Evolutionary conservation across 2,113 vertebrate species (phyloP).

Genomic region (Saimiri boliviensis): DNA sequence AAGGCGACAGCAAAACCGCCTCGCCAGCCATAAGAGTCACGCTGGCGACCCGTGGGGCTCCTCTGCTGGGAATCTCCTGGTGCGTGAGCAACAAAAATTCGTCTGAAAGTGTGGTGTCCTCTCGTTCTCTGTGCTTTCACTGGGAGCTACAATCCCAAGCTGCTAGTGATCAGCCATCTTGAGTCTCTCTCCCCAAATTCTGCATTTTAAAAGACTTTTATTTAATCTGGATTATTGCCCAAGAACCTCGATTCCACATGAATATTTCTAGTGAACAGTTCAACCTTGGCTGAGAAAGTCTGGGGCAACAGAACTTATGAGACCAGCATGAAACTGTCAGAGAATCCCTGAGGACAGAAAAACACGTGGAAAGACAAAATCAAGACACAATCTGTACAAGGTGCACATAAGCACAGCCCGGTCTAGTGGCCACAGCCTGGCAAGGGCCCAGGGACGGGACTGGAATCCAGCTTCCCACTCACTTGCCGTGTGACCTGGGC

Average conservation of each 20-base stretch:
- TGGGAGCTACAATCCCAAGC: too few relatives aligned
- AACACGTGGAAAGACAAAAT: rapidly evolving
- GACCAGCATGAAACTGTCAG: rapidly evolving
- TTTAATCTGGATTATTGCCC: neutral
- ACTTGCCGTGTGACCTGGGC: too few relatives aligned
- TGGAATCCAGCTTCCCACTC: neutral
- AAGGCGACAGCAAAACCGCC: too few relatives aligned
- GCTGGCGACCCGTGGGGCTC: too few relatives aligned
- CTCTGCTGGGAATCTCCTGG: too few relatives aligned
- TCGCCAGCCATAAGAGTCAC: too few relatives aligned
- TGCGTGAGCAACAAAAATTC: too few relatives aligned
- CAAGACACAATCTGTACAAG: too few relatives aligned
- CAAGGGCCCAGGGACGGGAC: neutral
- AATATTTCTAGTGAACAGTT: neutral
- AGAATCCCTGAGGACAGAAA: neutral
- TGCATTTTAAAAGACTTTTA: neutral
- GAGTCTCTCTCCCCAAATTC: too few relatives aligned
- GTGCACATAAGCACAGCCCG: rapidly evolving
- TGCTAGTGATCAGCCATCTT: too few relatives aligned
- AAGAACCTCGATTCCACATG: neutral
- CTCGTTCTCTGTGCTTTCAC: too few relatives aligned
- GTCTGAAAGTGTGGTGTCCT: too few relatives aligned
- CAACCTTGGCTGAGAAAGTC: neutral
- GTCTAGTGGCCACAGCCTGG: rapidly evolving
- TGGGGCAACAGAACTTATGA: rapidly evolving